A percentile compares a stretch with the other conserved stretches of the same genome.
phyloP scores from a whole-genome alignment of 2,797 vertebrate genomes.

The Smutsia gigantea region DNA sequence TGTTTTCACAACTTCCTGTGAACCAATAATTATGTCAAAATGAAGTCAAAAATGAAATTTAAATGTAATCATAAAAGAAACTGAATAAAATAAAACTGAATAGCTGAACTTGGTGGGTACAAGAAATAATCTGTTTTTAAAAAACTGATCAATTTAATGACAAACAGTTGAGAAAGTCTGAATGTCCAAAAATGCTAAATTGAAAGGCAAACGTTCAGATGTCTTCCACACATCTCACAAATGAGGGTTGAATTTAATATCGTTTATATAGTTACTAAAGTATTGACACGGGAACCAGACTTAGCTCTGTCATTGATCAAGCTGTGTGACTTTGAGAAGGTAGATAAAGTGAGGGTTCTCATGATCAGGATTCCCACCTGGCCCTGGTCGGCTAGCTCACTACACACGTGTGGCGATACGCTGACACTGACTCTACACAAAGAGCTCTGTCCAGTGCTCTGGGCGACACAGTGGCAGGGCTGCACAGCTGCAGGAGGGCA shows the following conservation, averaged over 20 bases:
- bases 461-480: too few species aligned
- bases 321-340: background rate
- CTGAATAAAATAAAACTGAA: background rate
- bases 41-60: conserved; percentile 42
- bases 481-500: too few species aligned
- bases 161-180: conserved; percentile 17
- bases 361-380: too few species aligned
- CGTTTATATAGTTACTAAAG: background rate
- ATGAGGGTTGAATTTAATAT: background rate
- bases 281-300: background rate
- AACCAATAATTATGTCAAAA: conserved; percentile 31
- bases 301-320: background rate
- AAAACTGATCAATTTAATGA: background rate
- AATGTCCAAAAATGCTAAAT: background rate
- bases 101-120: background rate
- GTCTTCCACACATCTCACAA: conserved; percentile 5
- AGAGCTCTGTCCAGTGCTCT: too few species aligned
- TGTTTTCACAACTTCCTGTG: background rate
- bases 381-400: too few species aligned
- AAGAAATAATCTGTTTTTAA: background rate
- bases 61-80: conserved; percentile 25
- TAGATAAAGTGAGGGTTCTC: too few species aligned
- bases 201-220: background rate
- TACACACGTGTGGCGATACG: too few species aligned
- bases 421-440: too few species aligned